Base-by-base conservation (phyloP, 2,888 invertebrate genomes). In the Meliscaeva auricollis region DNA sequence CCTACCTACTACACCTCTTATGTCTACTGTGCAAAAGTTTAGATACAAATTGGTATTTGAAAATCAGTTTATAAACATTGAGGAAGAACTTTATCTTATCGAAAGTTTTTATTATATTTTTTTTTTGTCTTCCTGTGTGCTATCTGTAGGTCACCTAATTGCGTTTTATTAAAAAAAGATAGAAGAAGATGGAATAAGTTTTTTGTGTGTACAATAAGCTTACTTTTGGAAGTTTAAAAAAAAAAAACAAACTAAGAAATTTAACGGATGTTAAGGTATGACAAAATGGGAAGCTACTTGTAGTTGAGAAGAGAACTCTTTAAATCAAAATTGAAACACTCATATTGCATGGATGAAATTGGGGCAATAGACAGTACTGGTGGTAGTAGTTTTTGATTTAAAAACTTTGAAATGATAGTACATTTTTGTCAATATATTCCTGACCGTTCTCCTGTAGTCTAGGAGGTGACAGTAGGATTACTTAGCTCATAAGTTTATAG, bases 31-130 rank as follows among this genome's bases (percentile, higher is more conserved):
- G 58, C 38, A 38, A 60, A 70, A 69, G 56, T 78, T 70, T 56
- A 74, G 70, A 79, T 66, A 83, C 74, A 83, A 84, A 84, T 83
- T 83, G 83, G 74, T 79, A 83, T 84, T 83, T 79, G 79, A 79
- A 84, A 75, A 79, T 79, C 74, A 70, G 70, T 84, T 79, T 70
- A 74, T 64, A 79, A 79, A 75, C 69, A 68, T 41, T 26, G 48
- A 82, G 60, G 48, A 50, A 60, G 64, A 64, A 64, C 64, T 64
- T 64, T 64, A 64, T 46, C 44, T 62, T 46, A 46, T 46, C 11
- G 64, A 64, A 46, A 46, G 30, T 44, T 64, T 46, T 46, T 26
- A 38, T 58, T 58, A 20, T 58, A 11, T 38, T 38, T 35, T 17
- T 46, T 64, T 32, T 46, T 5, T 20, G 3, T n/a, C 22, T 30